A percentile compares a stretch with the other conserved stretches of the same genome.
phyloP scores from a whole-genome alignment of 2,888 invertebrate genomes.

The Tanytarsus gracilentus region DNA sequence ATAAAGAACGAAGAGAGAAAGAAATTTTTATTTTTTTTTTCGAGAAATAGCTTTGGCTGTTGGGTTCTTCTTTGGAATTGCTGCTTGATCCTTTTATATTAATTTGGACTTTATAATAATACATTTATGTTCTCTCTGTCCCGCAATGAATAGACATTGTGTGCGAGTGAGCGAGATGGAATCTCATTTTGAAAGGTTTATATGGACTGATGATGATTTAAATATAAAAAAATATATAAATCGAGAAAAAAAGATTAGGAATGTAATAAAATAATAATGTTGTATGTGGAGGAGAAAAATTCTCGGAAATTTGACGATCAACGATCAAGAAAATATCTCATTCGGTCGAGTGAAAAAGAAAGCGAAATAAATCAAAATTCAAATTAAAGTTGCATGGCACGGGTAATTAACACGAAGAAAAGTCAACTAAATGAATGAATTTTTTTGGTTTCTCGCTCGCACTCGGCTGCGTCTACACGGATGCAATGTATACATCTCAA shows the following conservation, averaged over 20 bases:
- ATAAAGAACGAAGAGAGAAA: conserved; percentile 11
- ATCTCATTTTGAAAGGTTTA: conserved; percentile 17
- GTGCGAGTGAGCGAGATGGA: too few relatives aligned
- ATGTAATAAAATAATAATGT: conserved; percentile 8
- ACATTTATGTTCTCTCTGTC: conserved; percentile 8
- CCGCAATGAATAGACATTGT: too few relatives aligned
- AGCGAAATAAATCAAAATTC: too few relatives aligned
- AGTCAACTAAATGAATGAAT: too few relatives aligned
- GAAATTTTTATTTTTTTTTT: conserved; percentile 8
- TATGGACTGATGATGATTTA: conserved; percentile 16
- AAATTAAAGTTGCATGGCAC: too few relatives aligned
- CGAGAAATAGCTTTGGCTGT: conserved; percentile 14
- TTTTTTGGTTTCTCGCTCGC: too few relatives aligned
- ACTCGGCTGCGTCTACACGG: not conserved
- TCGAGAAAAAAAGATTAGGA: conserved; percentile 12
- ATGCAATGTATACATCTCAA: conserved; percentile 5
- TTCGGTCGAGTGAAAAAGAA: too few relatives aligned
- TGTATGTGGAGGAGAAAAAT: not conserved
- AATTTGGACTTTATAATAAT: conserved; percentile 23
- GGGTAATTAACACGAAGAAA: too few relatives aligned
- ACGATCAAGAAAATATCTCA: too few relatives aligned
- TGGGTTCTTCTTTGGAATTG: conserved; percentile 27
- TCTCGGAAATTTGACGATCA: too few relatives aligned
- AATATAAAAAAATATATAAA: conserved; percentile 3
- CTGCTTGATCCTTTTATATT: conserved; percentile 26